Conservation (phyloP, 23 tunicate genomes). For the Botrylloides violaceus region DNA sequence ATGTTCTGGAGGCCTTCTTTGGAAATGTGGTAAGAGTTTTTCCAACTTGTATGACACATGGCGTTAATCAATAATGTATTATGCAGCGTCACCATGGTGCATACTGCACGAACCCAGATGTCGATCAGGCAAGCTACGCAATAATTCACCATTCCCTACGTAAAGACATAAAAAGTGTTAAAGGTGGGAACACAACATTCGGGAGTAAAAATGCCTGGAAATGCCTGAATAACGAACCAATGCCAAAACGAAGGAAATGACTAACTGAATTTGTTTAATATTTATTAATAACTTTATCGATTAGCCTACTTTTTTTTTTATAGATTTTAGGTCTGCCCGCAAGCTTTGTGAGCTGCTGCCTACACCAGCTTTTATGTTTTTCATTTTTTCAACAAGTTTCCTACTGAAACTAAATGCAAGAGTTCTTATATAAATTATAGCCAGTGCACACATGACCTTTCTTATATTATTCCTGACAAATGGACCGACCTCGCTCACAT, state of each 20-base stretch:
- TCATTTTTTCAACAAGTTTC: background rate
- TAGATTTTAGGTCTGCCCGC: background rate
- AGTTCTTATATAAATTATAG: background rate
- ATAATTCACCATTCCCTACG: slow-evolving; percentile 3
- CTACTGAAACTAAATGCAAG: background rate
- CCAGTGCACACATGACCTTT: no score
- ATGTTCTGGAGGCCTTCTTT: slow-evolving; percentile 52
- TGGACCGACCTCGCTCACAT: no score
- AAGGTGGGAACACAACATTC: slow-evolving; percentile 40
- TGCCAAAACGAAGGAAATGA: slow-evolving; percentile 5
- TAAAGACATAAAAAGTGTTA: slow-evolving; percentile 29
- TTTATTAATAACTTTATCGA: background rate
- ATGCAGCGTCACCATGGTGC: background rate
- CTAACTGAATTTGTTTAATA: no score
- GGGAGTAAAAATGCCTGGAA: slow-evolving; percentile 25
- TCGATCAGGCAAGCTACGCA: slow-evolving; percentile 18
- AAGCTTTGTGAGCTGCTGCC: background rate
- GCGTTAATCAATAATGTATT: background rate
- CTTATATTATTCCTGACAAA: no score
- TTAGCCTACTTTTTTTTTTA: background rate
- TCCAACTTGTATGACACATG: background rate
- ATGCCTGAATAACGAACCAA: background rate
- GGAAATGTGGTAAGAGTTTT: slow-evolving; percentile 45
- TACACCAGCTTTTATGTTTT: background rate
- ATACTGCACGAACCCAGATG: slow-evolving; percentile 11